These are phyloP conservation scores for Ovis aries DNA, from an alignment of 2,113 vertebrate genomes.

Conservation along the genomic window ARS-UI_Ramb_v3.0 NC_056059.1:60545501-60546000, in stretches of 20 bases:
- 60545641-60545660: background rate
- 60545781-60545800: background rate
- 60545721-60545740: background rate
- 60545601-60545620: background rate
- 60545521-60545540: background rate
- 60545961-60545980: background rate
- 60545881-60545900: background rate
- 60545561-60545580: background rate
- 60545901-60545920: slow-evolving; percentile 37
- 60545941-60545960: slow-evolving; percentile 12
- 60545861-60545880: slow-evolving; percentile 38
- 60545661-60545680: background rate
- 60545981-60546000: slow-evolving; percentile 33
- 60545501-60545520: background rate
- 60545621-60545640: background rate
- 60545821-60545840: slow-evolving; percentile 45
- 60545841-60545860: background rate
- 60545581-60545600: no score
- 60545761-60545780: slow-evolving; percentile 12
- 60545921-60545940: slow-evolving; percentile 49
- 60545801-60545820: slow-evolving; percentile 54
- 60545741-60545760: slow-evolving; percentile 10
- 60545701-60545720: background rate
- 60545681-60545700: background rate
- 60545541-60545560: background rate